Evolutionary conservation across 1,140 invertebrate species (phyloP).

Genomic region (Drosophila lacteicornis): DNA sequence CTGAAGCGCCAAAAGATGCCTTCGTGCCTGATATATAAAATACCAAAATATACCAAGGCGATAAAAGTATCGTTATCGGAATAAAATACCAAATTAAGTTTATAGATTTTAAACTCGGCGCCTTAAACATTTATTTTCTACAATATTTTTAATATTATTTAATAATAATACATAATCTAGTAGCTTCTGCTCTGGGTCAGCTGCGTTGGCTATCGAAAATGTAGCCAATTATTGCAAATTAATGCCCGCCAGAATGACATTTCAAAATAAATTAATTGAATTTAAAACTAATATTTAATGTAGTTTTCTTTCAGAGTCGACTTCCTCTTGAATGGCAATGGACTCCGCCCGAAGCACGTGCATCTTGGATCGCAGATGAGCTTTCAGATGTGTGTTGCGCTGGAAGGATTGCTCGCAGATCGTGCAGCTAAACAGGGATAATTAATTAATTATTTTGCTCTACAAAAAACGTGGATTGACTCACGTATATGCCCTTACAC

Average conservation of each 20-base stretch:
- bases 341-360: constrained; percentile 19
- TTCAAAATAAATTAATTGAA: background rate
- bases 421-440: constrained; percentile 30
- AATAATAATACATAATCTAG: too few relatives aligned
- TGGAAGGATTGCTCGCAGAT: constrained; percentile 64
- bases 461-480: background rate
- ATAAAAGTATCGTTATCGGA: background rate
- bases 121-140: too few relatives aligned
- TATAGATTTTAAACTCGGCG: background rate
- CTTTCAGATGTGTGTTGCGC: constrained; percentile 66
- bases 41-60: background rate
- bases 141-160: too few relatives aligned
- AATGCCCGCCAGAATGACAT: background rate
- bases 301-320: background rate
- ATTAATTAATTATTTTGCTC: background rate
- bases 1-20: constrained; percentile 40
- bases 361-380: constrained; percentile 58
- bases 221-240: background rate
- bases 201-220: too few relatives aligned
- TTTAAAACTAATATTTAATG: background rate
- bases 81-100: background rate
- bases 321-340: background rate
- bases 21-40: background rate
- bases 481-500: constrained; percentile 52
- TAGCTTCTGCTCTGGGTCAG: too few relatives aligned